Percentiles rank a stretch among this genome's conserved stretches.
phyloP scores from a whole-genome alignment of 2,113 vertebrate genomes.

The Oncorhynchus tshawytscha region DNA sequence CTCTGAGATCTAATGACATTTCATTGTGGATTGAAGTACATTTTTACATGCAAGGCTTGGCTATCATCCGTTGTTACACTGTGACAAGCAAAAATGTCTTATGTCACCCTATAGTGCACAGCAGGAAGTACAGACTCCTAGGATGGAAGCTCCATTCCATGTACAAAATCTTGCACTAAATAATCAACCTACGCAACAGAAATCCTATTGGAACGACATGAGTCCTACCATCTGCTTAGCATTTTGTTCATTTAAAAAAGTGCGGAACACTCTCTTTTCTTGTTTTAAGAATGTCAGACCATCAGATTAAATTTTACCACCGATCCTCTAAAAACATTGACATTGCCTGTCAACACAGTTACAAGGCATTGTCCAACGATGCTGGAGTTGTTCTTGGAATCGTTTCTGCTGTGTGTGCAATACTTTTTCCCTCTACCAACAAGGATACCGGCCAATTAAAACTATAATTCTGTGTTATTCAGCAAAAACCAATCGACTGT shows the following conservation, averaged over 20 bases:
- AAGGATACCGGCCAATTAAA: constrained; percentile 61
- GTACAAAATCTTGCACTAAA: background rate
- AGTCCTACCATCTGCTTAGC: no score
- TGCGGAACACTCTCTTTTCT: background rate
- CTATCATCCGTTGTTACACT: background rate
- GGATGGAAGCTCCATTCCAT: background rate
- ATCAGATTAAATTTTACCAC: constrained; percentile 27
- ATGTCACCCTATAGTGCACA: background rate
- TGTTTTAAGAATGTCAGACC: constrained; percentile 16
- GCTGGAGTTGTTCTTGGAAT: constrained; percentile 36
- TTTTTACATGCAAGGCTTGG: background rate
- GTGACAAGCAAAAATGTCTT: background rate
- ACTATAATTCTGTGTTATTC: constrained; percentile 61
- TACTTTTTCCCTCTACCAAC: constrained; percentile 45
- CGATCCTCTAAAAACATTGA: constrained; percentile 28
- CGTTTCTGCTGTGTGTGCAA: constrained; percentile 58
- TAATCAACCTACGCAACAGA: background rate
- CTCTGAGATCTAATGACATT: background rate
- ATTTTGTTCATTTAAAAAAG: background rate
- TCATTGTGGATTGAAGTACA: background rate
- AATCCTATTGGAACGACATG: background rate
- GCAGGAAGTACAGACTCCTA: no score
- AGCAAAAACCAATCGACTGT: constrained; percentile 64
- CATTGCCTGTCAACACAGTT: constrained; percentile 47
- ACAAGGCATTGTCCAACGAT: constrained; percentile 28